A percentile compares a stretch with the other conserved stretches of the same genome.
These are phyloP conservation scores for Dendrolimus pini DNA, from an alignment of 2,888 invertebrate species.

Conservation along the genomic window DNA sequence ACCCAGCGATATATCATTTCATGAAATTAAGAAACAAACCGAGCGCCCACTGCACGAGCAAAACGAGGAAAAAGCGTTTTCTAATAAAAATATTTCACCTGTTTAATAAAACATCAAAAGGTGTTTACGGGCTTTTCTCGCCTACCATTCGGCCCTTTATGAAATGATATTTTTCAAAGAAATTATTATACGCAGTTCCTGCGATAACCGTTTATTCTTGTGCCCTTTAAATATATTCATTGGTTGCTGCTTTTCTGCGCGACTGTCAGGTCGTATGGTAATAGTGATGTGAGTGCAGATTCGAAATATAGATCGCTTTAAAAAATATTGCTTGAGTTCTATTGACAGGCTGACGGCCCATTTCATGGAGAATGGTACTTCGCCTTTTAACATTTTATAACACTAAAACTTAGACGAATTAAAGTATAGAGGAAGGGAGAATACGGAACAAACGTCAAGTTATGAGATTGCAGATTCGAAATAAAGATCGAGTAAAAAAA, in stretches of 20 bases:
- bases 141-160: conserved; percentile 9
- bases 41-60: background rate
- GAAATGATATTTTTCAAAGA: conserved; percentile 20
- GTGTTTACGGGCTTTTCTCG: conserved; percentile 13
- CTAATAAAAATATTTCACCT: conserved; percentile 14
- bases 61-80: conserved; percentile 4
- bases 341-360: no score
- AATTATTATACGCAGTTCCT: conserved; percentile 11
- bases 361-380: no score
- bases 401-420: no score
- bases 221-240: background rate
- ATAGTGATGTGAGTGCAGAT: background rate
- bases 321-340: no score
- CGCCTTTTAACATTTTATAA: no score
- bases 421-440: no score
- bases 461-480: no score
- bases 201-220: conserved; percentile 13
- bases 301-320: no score
- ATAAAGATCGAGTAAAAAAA: no score
- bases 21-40: background rate
- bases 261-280: background rate
- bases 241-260: background rate
- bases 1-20: conserved; percentile 10
- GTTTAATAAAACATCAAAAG: conserved; percentile 17
- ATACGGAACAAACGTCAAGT: no score